Percentiles rank a stretch among this genome's conserved stretches.
These are phyloP conservation scores for Mactromeris polynyma DNA, from an alignment of 2,888 invertebrate genomes.

Conservation along the genomic window DNA sequence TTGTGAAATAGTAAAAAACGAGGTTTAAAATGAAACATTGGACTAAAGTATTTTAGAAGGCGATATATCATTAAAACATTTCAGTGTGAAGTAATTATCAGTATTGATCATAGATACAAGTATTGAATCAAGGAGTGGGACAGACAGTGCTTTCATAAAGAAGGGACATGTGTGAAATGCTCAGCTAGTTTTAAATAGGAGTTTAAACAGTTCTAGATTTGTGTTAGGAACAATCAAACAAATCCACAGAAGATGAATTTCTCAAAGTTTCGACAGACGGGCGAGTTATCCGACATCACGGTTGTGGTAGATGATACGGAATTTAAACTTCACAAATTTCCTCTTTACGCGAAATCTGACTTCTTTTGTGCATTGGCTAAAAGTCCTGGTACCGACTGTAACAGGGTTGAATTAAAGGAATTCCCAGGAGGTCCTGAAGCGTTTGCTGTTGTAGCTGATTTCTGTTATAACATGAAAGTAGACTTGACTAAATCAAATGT, in stretches of 20 bases:
- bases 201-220: background rate
- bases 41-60: background rate
- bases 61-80: background rate
- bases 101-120: background rate
- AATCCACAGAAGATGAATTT: slow-evolving; percentile 77
- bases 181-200: background rate
- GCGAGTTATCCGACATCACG: slow-evolving; percentile 86
- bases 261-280: slow-evolving; percentile 82
- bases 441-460: slow-evolving; percentile 85
- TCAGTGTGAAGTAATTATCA: background rate
- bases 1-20: background rate
- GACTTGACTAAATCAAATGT: slow-evolving; percentile 83
- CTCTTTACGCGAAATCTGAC: slow-evolving; percentile 85
- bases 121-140: background rate
- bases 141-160: background rate
- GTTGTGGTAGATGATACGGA: slow-evolving; percentile 82
- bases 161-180: background rate
- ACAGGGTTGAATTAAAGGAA: slow-evolving; percentile 79
- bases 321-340: slow-evolving; percentile 86
- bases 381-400: slow-evolving; percentile 70
- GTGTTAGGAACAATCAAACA: background rate
- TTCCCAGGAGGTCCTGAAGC: slow-evolving; percentile 86
- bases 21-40: background rate
- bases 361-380: slow-evolving; percentile 83
- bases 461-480: slow-evolving; percentile 85